Base-by-base conservation (phyloP, 2,113 vertebrate genomes). In the Tautogolabrus adspersus region DNA sequence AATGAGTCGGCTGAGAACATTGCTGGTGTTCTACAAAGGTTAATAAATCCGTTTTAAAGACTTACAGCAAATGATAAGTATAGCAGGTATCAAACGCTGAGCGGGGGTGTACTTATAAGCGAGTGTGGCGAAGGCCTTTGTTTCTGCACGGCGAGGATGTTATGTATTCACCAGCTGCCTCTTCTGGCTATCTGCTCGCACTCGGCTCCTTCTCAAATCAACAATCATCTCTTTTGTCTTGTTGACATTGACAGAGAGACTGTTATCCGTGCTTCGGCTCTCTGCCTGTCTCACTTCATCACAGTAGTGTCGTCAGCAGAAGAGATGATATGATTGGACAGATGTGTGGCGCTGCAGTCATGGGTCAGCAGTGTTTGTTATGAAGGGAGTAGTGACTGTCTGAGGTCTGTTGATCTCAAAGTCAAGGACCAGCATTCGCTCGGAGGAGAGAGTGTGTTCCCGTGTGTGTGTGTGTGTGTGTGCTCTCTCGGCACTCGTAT, bases 361-460 rank as follows among this genome's bases (percentile, higher is more conserved):
- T 1, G 58, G 90, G 88, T 91, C 78, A 76, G 66, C 42, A 0
- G 59, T 30, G 75, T 80, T 73, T 67, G 72, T 73, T 72, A 34
- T 66, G 56, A 57, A 51, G 42, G 15, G 61, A 83, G 77, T 0
- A 26, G 57, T 3, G 63, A 59, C 66, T 51, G 77, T 80, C 75
- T 81, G 74, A 63, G 69, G 72, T 75, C 78, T 60, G 67, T 56
- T 83, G 81, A 81, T 82, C 81, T 83, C 66, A 84, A 76, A 84
- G 88, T 88, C 86, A 83, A 84, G 88, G 82, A 74, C 69, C 73
- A 61, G 6, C 75, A 46, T 30, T 26, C 3, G 26, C 63, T 0
- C 9, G 1, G 61, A 62, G 47, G 75, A 54, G 63, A 22, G 56
- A 40, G 26, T 26, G 52, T 52, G 64, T 51, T 26, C 21, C 30